Evolutionary conservation across 2,888 invertebrate species (phyloP).

Genomic region (Oegoconia quadripuncta): DNA sequence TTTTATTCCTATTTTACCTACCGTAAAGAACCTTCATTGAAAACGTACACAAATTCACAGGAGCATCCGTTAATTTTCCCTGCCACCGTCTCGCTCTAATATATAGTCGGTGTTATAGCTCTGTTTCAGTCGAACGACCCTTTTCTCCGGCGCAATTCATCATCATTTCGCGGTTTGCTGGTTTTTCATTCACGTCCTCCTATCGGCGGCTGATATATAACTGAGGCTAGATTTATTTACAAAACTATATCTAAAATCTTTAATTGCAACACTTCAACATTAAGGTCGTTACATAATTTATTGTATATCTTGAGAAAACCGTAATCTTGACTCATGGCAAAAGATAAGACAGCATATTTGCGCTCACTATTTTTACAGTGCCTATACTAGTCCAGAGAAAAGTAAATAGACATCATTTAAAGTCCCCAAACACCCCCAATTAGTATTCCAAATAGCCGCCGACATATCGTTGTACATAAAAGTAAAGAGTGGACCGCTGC

Average conservation of each 20-base stretch:
- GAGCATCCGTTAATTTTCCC: slow-evolving; percentile 72
- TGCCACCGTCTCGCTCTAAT: slow-evolving; percentile 46
- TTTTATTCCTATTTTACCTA: slow-evolving; percentile 79
- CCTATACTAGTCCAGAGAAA: neutral
- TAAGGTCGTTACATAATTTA: neutral
- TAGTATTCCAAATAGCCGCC: slow-evolving; percentile 77
- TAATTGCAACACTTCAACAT: neutral
- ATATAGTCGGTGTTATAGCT: slow-evolving; percentile 22
- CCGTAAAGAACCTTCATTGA: slow-evolving; percentile 77
- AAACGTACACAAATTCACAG: slow-evolving; percentile 77
- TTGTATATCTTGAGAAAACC: neutral
- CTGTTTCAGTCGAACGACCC: slow-evolving; percentile 58
- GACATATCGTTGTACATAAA: slow-evolving; percentile 75
- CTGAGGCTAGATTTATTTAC: slow-evolving; percentile 31
- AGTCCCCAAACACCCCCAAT: slow-evolving; percentile 64
- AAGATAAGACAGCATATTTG: slow-evolving; percentile 13
- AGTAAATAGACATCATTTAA: slow-evolving; percentile 53
- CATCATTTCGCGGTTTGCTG: slow-evolving; percentile 79
- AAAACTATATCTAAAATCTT: slow-evolving; percentile 3
- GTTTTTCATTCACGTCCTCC: slow-evolving; percentile 67
- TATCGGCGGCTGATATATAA: slow-evolving; percentile 39
- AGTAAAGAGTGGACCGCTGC: slow-evolving; percentile 75
- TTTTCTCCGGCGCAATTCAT: slow-evolving; percentile 71
- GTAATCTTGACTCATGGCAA: neutral
- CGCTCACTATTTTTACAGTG: too few relatives aligned